Evolutionary conservation across 2,113 vertebrate genomes (phyloP).

Genomic region (Nettapus auritus): DNA sequence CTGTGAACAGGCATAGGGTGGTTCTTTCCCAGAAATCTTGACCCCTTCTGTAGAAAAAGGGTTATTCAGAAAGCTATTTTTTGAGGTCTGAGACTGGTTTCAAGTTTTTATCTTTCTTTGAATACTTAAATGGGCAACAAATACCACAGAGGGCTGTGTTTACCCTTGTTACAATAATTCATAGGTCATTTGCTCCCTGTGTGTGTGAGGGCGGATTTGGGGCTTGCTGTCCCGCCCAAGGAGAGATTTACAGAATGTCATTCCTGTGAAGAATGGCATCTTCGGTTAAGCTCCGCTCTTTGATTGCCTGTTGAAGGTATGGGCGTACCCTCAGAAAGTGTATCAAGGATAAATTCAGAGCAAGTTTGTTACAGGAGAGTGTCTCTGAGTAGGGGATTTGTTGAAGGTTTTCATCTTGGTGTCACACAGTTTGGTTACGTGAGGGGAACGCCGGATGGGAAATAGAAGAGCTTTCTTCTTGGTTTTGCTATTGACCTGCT

Average conservation of each 20-base stretch:
- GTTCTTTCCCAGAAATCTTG: neutral
- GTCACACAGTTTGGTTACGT: neutral
- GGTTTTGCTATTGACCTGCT: neutral
- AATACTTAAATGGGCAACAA: neutral
- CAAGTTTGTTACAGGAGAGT: neutral
- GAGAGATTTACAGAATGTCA: neutral
- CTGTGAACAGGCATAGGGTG: neutral
- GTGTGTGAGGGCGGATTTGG: neutral
- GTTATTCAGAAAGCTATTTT: neutral
- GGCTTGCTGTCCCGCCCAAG: neutral
- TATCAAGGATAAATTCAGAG: neutral
- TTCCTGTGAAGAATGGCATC: neutral
- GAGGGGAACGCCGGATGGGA: neutral
- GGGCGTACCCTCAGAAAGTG: neutral
- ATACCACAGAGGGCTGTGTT: neutral
- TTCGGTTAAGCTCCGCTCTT: neutral
- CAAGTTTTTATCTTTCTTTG: neutral
- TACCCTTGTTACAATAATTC: accelerated
- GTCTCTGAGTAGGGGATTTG: neutral
- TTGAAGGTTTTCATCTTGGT: neutral
- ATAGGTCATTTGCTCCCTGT: neutral
- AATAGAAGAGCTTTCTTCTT: neutral
- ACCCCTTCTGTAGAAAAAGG: neutral
- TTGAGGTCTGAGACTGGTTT: neutral
- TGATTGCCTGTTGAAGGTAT: neutral